Evolutionary conservation across 2,797 vertebrate species (phyloP).

Genomic region (Micropoecilia bifurca): DNA sequence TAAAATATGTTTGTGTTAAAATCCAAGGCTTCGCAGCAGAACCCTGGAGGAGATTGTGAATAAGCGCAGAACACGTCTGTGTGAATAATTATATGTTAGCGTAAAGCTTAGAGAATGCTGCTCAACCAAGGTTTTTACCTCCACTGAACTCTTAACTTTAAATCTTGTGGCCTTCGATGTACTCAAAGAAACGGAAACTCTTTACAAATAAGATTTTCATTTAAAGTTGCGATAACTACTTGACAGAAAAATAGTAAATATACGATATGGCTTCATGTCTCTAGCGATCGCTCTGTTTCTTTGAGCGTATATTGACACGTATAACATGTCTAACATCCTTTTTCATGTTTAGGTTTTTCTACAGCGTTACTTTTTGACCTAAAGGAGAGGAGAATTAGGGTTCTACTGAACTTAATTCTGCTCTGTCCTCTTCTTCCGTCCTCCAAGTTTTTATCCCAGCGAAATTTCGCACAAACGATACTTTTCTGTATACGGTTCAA

Average conservation of each 20-base stretch:
- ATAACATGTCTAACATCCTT: not conserved
- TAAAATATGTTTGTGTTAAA: not conserved
- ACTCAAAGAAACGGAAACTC: not conserved
- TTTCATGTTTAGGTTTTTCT: not conserved
- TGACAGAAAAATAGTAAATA: too few relatives aligned
- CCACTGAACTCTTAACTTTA: not conserved
- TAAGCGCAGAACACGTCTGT: not conserved
- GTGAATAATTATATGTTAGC: not conserved
- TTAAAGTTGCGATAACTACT: not conserved
- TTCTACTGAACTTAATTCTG: not conserved
- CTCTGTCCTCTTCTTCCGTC: not conserved
- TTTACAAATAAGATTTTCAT: not conserved
- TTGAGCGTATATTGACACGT: not conserved
- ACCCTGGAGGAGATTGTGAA: not conserved
- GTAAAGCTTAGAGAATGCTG: not conserved
- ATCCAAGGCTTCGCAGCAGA: not conserved
- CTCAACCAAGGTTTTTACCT: not conserved
- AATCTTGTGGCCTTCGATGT: not conserved
- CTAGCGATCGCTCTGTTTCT: not conserved
- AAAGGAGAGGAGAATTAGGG: not conserved
- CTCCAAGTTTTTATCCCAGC: not conserved
- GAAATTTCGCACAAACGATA: not conserved
- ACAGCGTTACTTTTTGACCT: not conserved
- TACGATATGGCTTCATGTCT: not conserved
- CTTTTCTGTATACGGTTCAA: not conserved